Evolutionary conservation across 2,113 vertebrate species (phyloP).

Genomic region (Callipepla squamata): DNA sequence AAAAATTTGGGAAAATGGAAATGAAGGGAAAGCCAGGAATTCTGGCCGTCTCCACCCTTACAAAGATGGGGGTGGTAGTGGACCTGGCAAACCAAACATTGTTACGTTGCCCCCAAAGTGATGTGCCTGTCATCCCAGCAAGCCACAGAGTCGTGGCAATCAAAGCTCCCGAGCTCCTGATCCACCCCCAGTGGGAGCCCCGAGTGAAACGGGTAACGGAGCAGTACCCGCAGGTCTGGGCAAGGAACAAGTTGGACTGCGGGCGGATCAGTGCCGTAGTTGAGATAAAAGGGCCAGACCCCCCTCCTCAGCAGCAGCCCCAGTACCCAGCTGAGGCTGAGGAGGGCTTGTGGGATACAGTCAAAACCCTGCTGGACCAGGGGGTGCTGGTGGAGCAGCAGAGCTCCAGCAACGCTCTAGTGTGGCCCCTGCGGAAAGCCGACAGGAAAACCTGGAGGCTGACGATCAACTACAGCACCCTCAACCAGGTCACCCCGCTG

Average conservation of each 20-base stretch:
- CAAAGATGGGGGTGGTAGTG: slow-evolving; percentile 48
- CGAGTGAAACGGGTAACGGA: slow-evolving; percentile 49
- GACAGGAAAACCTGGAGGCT: slow-evolving; percentile 52
- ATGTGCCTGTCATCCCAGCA: not conserved
- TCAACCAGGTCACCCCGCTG: slow-evolving; percentile 1
- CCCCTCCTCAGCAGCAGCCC: slow-evolving; percentile 30
- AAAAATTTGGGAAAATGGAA: slow-evolving; percentile 67
- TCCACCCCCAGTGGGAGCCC: slow-evolving; percentile 60
- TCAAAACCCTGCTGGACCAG: slow-evolving; percentile 27
- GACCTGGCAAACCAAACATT: slow-evolving; percentile 52
- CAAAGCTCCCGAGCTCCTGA: slow-evolving; percentile 50
- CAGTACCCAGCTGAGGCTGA: slow-evolving; percentile 39
- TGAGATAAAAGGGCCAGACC: slow-evolving; percentile 2
- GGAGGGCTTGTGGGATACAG: slow-evolving; percentile 36
- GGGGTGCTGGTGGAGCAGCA: slow-evolving; percentile 44
- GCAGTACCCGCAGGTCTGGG: slow-evolving; percentile 56
- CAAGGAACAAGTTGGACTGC: slow-evolving; percentile 49
- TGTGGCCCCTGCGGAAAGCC: slow-evolving; percentile 55
- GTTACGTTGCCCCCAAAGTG: slow-evolving; percentile 3
- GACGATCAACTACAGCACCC: not conserved
- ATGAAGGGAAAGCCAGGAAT: slow-evolving; percentile 38
- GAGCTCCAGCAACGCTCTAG: not conserved
- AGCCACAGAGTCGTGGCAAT: slow-evolving; percentile 61
- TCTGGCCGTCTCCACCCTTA: not conserved
- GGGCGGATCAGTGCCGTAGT: not conserved